Percentiles rank a stretch among this genome's conserved stretches.
phyloP scores from a whole-genome alignment of 2,797 vertebrate genomes.

The Anabas testudineus region DNA sequence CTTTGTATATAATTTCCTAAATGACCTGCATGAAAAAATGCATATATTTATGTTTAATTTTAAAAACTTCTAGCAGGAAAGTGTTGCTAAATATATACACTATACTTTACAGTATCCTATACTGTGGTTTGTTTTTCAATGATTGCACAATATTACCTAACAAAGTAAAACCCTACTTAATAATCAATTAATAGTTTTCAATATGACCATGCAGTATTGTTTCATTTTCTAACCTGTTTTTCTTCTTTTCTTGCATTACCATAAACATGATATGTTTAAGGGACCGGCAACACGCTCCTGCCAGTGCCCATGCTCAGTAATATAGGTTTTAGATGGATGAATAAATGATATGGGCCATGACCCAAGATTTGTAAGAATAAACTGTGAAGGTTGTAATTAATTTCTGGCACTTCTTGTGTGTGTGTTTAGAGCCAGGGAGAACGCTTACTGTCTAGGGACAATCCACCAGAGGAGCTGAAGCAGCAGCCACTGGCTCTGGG shows the following conservation, averaged over 20 bases:
- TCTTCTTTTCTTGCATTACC: neutral
- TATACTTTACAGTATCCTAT: neutral
- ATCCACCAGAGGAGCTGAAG: slow-evolving; percentile 94
- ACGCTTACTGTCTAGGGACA: slow-evolving; percentile 94
- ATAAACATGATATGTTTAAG: neutral
- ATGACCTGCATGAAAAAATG: neutral
- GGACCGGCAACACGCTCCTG: neutral
- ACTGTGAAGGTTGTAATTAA: slow-evolving; percentile 20
- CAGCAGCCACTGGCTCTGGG: slow-evolving; percentile 97
- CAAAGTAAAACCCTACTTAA: no score
- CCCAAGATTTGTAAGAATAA: slow-evolving; percentile 5
- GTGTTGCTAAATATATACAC: neutral
- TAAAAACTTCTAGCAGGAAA: neutral
- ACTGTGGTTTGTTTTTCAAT: neutral
- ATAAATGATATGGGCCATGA: slow-evolving; percentile 6
- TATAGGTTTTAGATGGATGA: neutral
- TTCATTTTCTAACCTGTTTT: neutral
- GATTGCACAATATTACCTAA: no score
- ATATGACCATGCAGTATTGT: no score
- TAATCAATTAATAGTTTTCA: no score
- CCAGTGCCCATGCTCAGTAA: neutral
- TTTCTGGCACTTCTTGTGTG: slow-evolving; percentile 24
- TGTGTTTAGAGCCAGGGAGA: slow-evolving; percentile 91
- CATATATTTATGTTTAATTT: neutral
- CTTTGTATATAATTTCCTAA: neutral